These are phyloP conservation scores for Bostrychus sinensis DNA, from an alignment of 2,113 vertebrate species.

Conservation along the genomic window DNA sequence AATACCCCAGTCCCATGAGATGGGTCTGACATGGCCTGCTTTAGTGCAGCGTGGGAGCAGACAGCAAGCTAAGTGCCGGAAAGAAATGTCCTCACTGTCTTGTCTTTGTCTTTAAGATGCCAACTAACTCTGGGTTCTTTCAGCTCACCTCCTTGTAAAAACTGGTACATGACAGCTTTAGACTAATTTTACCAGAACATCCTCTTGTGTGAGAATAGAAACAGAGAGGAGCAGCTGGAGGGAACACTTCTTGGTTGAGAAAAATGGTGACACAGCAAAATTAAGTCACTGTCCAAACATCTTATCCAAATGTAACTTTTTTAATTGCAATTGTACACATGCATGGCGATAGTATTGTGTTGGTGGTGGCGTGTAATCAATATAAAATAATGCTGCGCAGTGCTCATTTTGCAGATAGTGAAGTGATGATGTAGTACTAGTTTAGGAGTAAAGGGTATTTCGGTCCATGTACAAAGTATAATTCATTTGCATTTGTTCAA, in stretches of 20 bases:
- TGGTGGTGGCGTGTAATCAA: too few species aligned
- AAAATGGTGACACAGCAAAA: not conserved
- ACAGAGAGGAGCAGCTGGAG: slow-evolving; percentile 10
- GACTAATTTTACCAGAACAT: slow-evolving; percentile 34
- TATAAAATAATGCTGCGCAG: too few species aligned
- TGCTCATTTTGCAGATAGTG: too few species aligned
- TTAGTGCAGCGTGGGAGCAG: slow-evolving; percentile 46
- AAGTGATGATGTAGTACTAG: too few species aligned
- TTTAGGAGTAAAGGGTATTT: too few species aligned
- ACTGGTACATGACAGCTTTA: slow-evolving; percentile 26
- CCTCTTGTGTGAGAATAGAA: slow-evolving; percentile 25
- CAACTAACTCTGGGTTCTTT: slow-evolving; percentile 50
- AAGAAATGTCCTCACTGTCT: slow-evolving; percentile 45
- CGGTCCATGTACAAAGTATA: too few species aligned
- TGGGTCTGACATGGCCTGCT: slow-evolving; percentile 20
- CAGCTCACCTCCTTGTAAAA: slow-evolving; percentile 18
- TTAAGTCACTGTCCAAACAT: not conserved
- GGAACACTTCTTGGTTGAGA: not conserved
- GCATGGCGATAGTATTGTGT: too few species aligned
- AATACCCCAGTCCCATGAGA: slow-evolving; percentile 17
- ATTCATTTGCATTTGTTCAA: too few species aligned
- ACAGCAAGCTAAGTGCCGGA: not conserved
- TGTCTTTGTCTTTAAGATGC: slow-evolving; percentile 37
- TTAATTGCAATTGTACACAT: not conserved
- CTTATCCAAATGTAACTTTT: not conserved